These are phyloP conservation scores for Thereva unica DNA, from an alignment of 2,888 invertebrate species.

Conservation along the genomic window DNA sequence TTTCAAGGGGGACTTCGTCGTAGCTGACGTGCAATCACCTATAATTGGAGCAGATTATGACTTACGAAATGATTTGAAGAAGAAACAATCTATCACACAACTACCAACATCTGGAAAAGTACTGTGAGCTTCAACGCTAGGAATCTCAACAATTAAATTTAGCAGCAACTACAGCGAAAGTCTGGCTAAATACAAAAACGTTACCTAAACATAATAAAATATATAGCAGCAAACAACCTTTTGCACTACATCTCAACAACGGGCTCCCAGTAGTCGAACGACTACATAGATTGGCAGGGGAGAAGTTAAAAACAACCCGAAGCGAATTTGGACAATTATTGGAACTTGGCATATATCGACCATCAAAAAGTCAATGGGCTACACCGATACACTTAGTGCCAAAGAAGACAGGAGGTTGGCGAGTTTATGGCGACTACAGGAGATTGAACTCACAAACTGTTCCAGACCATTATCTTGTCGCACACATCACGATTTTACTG, in stretches of 20 bases:
- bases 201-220: neutral
- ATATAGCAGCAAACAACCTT: too few species aligned
- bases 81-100: neutral
- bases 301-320: too few species aligned
- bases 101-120: neutral
- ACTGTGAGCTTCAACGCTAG: neutral
- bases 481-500: slow-evolving; percentile 6
- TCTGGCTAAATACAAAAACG: neutral
- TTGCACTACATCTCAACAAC: slow-evolving; percentile 26
- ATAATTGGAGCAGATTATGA: slow-evolving; percentile 33
- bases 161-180: neutral
- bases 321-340: slow-evolving; percentile 37
- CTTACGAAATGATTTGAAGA: slow-evolving; percentile 15
- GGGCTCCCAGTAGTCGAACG: slow-evolving; percentile 39
- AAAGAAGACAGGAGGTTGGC: slow-evolving; percentile 46
- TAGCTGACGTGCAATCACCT: neutral
- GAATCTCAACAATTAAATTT: slow-evolving; percentile 4
- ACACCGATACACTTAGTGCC: slow-evolving; percentile 50
- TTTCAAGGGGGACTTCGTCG: slow-evolving; percentile 7
- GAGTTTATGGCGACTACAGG: slow-evolving; percentile 50
- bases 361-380: slow-evolving; percentile 53
- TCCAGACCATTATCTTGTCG: neutral
- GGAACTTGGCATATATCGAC: slow-evolving; percentile 53
- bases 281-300: slow-evolving; percentile 46
- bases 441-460: slow-evolving; percentile 41